Evolutionary conservation across 2,113 vertebrate genomes (phyloP), one percentile per base, ranked within the genome.

Genomic region (Oncorhynchus tshawytscha): DNA sequence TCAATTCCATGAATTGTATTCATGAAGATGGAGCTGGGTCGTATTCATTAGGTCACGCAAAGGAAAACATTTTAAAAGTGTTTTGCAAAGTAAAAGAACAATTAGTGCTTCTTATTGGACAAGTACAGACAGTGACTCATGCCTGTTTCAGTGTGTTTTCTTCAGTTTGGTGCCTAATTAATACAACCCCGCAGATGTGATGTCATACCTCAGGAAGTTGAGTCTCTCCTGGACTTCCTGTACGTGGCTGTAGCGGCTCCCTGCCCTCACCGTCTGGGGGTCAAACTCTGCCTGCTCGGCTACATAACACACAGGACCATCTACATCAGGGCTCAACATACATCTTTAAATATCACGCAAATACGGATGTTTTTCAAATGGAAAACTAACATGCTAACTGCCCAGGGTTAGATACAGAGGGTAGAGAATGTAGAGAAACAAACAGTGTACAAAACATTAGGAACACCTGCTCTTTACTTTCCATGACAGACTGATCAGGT

Each of bases 171-270:
- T 67, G 3, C 9, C 48, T 78, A 13, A 60, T 54, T 70, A 25
- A 9, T 1, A 29, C 8, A 48, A 22, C 29, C 9, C 39, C 18
- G 45, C 22, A 78, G 7, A 3, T 1, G 24, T 39, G 22, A 29
- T n/a, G 29, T 60, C 71, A 72, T 72, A 97, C 98, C 98, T 94
- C 88, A 99, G 90, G 89, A 99, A 99, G 92, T 99, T 99, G 16
- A 99, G 95, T 60, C 98, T 92, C 81, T 99, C 98, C 88, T 99
- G 98, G 25, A 99, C 98, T 93, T 99, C 98, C 91, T 99, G 98
- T 67, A 99, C 96, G 25, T 99, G 98, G 86, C 98, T 99, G 70
- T 99, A 99, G 88, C 98, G 96, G 88, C 97, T 99, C 78, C 97
- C 97, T 18, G 96, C 94, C 81, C 97, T 94, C 78, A 99, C 98